Evolutionary conservation across 2,113 vertebrate genomes (phyloP).

Genomic region (Pachycephala philippinensis): DNA sequence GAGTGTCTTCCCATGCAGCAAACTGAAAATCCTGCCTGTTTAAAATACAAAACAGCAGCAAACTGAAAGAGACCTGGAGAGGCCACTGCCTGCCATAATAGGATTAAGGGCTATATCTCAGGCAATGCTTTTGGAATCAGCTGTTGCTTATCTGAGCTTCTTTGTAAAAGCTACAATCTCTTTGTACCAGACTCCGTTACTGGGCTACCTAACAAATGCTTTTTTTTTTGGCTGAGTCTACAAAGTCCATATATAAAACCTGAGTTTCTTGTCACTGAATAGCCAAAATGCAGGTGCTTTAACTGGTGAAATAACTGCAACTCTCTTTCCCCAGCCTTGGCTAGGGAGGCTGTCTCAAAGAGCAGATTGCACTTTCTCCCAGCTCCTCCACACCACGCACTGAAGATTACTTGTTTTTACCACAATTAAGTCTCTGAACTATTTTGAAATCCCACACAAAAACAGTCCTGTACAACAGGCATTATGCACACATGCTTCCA

Average conservation of each 20-base stretch:
- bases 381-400: background rate
- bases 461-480: background rate
- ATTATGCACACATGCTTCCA: background rate
- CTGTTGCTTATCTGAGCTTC: constrained; percentile 48
- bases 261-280: background rate
- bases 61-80: background rate
- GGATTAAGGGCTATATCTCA: constrained; percentile 42
- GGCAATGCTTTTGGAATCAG: constrained; percentile 46
- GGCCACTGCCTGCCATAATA: background rate
- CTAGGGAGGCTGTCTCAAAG: background rate
- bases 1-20: background rate
- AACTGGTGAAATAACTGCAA: background rate
- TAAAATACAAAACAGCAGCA: constrained; percentile 10
- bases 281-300: constrained; percentile 4
- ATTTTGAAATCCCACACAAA: constrained; percentile 38
- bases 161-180: constrained; percentile 6
- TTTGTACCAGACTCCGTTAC: constrained; percentile 34
- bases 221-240: constrained; percentile 3
- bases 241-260: background rate
- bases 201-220: constrained; percentile 2
- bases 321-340: background rate
- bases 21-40: background rate
- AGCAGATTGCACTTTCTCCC: background rate
- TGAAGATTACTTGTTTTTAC: background rate
- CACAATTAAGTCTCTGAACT: constrained; percentile 11